phyloP scores from a whole-genome alignment of 2,113 vertebrate species.

The Talpa occidentalis region DNA sequence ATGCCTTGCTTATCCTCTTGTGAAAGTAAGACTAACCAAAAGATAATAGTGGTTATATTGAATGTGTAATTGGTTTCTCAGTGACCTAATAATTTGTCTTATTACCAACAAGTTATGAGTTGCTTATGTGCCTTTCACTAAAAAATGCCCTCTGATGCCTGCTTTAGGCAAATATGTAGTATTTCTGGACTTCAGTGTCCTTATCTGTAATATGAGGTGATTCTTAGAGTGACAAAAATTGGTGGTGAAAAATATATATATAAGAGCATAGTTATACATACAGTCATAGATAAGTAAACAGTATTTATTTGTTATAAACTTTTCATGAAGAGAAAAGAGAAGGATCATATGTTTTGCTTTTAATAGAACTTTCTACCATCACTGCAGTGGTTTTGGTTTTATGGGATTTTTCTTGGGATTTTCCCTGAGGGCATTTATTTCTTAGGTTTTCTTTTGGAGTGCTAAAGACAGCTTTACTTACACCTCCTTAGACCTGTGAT shows the following conservation, averaged over 20 bases:
- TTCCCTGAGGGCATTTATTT: background rate
- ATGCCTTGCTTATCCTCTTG: background rate
- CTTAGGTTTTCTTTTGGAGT: background rate
- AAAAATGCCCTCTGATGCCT: background rate
- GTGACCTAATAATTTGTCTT: background rate
- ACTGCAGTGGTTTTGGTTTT: background rate
- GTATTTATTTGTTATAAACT: slow-evolving; percentile 28
- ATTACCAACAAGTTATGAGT: slow-evolving; percentile 2
- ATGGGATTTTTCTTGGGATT: background rate
- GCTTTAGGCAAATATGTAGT: background rate
- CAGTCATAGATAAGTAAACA: background rate
- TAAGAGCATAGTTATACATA: background rate
- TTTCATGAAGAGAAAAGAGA: background rate
- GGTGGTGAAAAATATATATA: background rate
- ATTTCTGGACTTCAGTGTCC: slow-evolving; percentile 23
- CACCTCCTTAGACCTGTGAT: background rate
- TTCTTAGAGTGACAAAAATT: slow-evolving; percentile 41
- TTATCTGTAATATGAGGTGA: background rate
- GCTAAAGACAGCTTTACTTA: background rate
- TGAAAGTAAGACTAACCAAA: slow-evolving; percentile 38
- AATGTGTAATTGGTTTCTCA: background rate
- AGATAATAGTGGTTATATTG: background rate
- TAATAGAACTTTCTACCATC: background rate
- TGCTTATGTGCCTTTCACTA: slow-evolving; percentile 24
- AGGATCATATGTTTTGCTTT: background rate